These are phyloP conservation scores for Sesia bembeciformis DNA, from an alignment of 2,888 invertebrate genomes.

Conservation along the genomic window DNA sequence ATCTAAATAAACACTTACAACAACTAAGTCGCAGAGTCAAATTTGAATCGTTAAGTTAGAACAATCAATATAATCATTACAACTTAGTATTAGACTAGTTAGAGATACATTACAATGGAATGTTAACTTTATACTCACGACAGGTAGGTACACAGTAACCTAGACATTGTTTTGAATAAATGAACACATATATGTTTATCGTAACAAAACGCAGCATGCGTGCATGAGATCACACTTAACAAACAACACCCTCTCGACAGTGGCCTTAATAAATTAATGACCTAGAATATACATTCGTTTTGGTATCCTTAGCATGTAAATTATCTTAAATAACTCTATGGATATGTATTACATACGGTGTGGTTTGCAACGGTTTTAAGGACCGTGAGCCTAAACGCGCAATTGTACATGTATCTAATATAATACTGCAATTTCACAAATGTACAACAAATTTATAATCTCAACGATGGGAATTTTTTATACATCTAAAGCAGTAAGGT, in stretches of 20 bases:
- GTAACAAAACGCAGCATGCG: neutral
- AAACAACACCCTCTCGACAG: conserved; percentile 27
- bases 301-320: conserved; percentile 41
- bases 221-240: conserved; percentile 51
- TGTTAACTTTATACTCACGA: too few relatives aligned
- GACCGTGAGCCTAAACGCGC: conserved; percentile 28
- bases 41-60: neutral
- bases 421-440: conserved; percentile 59
- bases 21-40: conserved; percentile 48
- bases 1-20: conserved; percentile 27
- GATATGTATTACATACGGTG: conserved; percentile 17
- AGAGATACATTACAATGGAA: too few relatives aligned
- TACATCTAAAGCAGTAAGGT: conserved; percentile 44
- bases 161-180: conserved; percentile 2
- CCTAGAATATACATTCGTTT: conserved; percentile 62
- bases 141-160: too few relatives aligned
- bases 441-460: conserved; percentile 48
- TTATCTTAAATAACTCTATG: neutral
- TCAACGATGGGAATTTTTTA: conserved; percentile 64
- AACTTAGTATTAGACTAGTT: too few relatives aligned
- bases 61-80: too few relatives aligned
- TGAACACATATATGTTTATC: conserved; percentile 2
- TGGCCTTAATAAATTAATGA: conserved; percentile 65
- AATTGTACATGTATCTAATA: conserved; percentile 9
- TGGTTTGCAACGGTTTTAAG: conserved; percentile 39